These are phyloP conservation scores for Dugesia japonica DNA, from an alignment of 2,888 invertebrate species.

Conservation along the genomic window DNA sequence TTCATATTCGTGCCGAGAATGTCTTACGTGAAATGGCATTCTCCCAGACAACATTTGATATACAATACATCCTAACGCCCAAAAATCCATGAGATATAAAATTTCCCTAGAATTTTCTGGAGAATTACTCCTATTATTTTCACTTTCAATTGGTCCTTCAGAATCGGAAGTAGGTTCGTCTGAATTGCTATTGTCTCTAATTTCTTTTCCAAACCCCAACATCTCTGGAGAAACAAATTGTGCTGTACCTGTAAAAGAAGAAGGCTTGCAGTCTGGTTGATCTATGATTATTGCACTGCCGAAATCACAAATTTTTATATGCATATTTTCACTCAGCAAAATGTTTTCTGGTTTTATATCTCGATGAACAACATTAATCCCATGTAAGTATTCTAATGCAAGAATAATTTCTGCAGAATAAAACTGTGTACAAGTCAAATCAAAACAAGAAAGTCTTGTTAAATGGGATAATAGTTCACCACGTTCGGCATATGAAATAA, in stretches of 20 bases:
- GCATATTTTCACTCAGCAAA: constrained; percentile 79
- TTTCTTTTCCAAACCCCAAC: not conserved
- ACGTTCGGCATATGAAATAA: constrained; percentile 77
- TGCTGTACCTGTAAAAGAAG: constrained; percentile 30
- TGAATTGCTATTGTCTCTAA: not conserved
- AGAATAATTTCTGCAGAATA: constrained; percentile 80
- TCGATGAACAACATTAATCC: constrained; percentile 69
- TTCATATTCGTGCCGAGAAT: constrained; percentile 67
- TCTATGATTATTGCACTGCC: constrained; percentile 74
- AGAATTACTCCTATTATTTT: not conserved
- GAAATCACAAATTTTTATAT: constrained; percentile 86
- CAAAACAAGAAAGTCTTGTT: constrained; percentile 69
- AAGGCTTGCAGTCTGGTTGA: constrained; percentile 25
- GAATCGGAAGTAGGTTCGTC: constrained; percentile 51
- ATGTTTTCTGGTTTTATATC: constrained; percentile 97
- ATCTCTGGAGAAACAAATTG: constrained; percentile 33
- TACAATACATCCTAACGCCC: constrained; percentile 88
- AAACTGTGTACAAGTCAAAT: constrained; percentile 70
- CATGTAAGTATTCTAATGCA: constrained; percentile 77
- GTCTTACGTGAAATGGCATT: constrained; percentile 69
- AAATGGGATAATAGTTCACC: constrained; percentile 83
- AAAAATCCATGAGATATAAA: constrained; percentile 54
- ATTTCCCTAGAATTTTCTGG: not conserved
- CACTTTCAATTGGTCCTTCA: not conserved
- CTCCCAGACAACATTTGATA: constrained; percentile 88